Percentiles rank a stretch among this genome's conserved stretches.
Evolutionary conservation across 2,113 vertebrate genomes (phyloP).

Genomic region (Diadophis punctatus): DNA sequence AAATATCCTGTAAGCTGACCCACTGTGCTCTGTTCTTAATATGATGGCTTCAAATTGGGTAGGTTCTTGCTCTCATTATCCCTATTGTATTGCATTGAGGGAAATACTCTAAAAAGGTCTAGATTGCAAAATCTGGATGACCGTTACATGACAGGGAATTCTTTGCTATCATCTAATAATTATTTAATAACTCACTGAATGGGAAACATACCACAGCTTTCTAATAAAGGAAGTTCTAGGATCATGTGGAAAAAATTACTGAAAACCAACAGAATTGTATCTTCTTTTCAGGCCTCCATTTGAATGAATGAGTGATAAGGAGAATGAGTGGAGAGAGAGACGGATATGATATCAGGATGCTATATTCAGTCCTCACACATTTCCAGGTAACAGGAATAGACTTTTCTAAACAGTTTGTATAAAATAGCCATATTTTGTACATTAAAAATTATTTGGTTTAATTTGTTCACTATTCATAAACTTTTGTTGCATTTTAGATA

Average conservation of each 20-base stretch:
- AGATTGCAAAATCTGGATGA: neutral
- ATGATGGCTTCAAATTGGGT: neutral
- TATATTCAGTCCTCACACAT: neutral
- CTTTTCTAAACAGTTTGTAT: neutral
- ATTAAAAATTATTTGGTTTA: constrained; percentile 8
- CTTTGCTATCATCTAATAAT: neutral
- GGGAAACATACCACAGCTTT: neutral
- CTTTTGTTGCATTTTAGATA: constrained; percentile 1
- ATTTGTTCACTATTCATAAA: neutral
- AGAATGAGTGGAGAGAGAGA: neutral
- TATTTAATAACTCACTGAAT: neutral
- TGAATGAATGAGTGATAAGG: neutral
- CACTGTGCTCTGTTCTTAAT: neutral
- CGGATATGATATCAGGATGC: neutral
- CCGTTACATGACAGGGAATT: neutral
- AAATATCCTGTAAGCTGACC: neutral
- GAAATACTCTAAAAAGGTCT: neutral
- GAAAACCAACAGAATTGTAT: neutral
- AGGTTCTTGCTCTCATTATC: neutral
- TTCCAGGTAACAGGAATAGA: neutral
- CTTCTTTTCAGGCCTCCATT: neutral
- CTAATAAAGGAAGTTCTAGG: neutral
- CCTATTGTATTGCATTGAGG: neutral
- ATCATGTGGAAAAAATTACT: neutral
- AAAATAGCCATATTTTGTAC: neutral